A percentile compares a stretch with the other conserved stretches of the same genome.
These are phyloP conservation scores for Scolopax mira DNA, from an alignment of 2,113 vertebrate species.

Conservation along the genomic window DNA sequence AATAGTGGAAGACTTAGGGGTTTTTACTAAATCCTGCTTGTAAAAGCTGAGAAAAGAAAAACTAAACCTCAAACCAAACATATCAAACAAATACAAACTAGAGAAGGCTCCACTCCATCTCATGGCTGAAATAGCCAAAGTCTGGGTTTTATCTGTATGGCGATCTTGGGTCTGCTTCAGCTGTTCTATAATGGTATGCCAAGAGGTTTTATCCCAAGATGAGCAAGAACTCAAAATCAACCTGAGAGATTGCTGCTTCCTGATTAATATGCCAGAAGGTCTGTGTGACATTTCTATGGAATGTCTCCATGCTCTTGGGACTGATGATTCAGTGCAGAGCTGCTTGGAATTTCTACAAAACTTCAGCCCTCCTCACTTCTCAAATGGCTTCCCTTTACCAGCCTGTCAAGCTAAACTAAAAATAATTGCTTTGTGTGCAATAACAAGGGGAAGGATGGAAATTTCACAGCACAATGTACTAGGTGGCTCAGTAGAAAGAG, in stretches of 20 bases:
- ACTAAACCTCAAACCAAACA: background rate
- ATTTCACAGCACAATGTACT: background rate
- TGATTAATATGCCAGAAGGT: slow-evolving; percentile 48
- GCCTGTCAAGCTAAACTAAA: slow-evolving; percentile 14
- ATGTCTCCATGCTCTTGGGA: slow-evolving; percentile 50
- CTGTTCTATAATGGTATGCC: background rate
- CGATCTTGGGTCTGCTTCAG: background rate
- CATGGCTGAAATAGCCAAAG: background rate
- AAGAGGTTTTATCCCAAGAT: background rate
- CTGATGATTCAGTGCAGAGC: slow-evolving; percentile 52
- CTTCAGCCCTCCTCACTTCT: slow-evolving; percentile 1
- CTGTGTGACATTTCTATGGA: slow-evolving; percentile 57
- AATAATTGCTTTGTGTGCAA: slow-evolving; percentile 13
- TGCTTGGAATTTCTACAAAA: slow-evolving; percentile 30
- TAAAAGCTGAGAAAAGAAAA: background rate
- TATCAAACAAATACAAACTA: background rate
- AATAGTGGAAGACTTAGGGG: background rate
- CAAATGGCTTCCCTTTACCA: background rate
- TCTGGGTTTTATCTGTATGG: background rate
- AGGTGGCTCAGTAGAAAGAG: background rate
- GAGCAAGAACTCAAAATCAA: background rate
- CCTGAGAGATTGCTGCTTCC: background rate
- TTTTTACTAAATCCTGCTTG: background rate
- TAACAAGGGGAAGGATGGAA: background rate
- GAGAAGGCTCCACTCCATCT: background rate